A percentile compares a stretch with the other conserved stretches of the same genome.
phyloP scores from a whole-genome alignment of 2,888 invertebrate genomes.

The Trichogramma evanescens region DNA sequence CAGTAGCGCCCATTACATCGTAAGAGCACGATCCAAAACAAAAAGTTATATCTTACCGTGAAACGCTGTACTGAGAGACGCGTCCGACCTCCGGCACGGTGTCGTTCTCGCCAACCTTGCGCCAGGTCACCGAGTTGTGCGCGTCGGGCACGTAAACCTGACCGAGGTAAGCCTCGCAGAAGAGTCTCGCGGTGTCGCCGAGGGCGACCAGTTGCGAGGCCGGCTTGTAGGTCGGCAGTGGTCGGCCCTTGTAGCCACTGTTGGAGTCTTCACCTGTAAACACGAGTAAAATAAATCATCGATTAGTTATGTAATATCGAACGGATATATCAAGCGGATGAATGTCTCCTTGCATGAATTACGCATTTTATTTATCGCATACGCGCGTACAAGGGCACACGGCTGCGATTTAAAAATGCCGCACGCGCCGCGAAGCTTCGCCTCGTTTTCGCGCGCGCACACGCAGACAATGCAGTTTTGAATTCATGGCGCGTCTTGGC shows the following conservation, averaged over 20 bases:
- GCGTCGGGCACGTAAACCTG: slow-evolving; percentile 68
- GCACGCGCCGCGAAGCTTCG: too few relatives aligned
- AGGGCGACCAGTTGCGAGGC: slow-evolving; percentile 58
- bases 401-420: too few relatives aligned
- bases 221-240: slow-evolving; percentile 61
- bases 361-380: too few relatives aligned
- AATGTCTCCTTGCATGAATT: too few relatives aligned
- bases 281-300: slow-evolving; percentile 11
- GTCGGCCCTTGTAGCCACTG: slow-evolving; percentile 44
- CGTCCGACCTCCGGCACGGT: slow-evolving; percentile 41
- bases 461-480: too few relatives aligned
- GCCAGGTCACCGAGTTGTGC: slow-evolving; percentile 65
- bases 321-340: too few relatives aligned
- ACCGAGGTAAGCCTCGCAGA: slow-evolving; percentile 75
- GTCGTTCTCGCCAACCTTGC: slow-evolving; percentile 55
- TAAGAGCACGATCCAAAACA: neutral
- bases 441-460: too few relatives aligned
- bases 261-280: slow-evolving; percentile 54
- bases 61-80: slow-evolving; percentile 27
- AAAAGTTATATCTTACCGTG: slow-evolving; percentile 21
- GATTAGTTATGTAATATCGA: too few relatives aligned
- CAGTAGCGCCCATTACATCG: neutral
- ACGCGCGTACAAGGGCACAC: too few relatives aligned
- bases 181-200: slow-evolving; percentile 60
- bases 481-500: too few relatives aligned